Base-by-base conservation (phyloP, 2,797 vertebrate genomes). In the Caiman crocodilus region DNA sequence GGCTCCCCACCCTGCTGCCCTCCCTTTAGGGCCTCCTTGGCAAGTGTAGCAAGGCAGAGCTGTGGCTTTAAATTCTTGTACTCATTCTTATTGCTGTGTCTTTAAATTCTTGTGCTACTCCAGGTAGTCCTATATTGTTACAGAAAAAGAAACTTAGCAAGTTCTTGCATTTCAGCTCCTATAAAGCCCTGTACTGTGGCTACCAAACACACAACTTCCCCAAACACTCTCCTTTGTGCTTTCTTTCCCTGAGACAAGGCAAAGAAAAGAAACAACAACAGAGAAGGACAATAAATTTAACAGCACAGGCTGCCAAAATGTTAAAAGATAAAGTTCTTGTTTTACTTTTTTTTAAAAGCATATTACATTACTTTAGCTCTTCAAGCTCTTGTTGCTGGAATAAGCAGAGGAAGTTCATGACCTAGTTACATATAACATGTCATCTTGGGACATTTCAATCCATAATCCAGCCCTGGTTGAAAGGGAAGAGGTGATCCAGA, bases 251-350 rank as follows among this genome's bases (percentile, higher is more conserved):
- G 57, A 90, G 57, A 84, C 32, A 56, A 89, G 85, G 76, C 76
- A 90, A 92, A 61, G 59, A 42, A 10, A 42, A 42, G 42, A 42
- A 42, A 42, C 42, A 93, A 35, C 93, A 85, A 50, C 58, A 84
- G 56, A 20, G 90, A 84, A 94, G 65, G 42, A 93, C 92, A 94
- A 94, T 79, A 95, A 94, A 94, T 81, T n/a, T n/a, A 30, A 85
- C 61, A 85, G 8, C 0, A 0, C 2, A 77, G 81, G 65, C 84
- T 94, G 89, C 87, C 84, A 96, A 90, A 88, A 93, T 6, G 42
- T 59, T 79, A 56, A 67, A 65, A 92, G 77, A 90, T 86, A 75
- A 28, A 69, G 85, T 82, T 42, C 14, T 90, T 79, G 28, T n/a
- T 96, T 90, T 65, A 73, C 63, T 67, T 21, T 95, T 90, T 88